A percentile compares a stretch with the other conserved stretches of the same genome.
Conservation (phyloP, 2,797 vertebrate genomes). For the Aulostomus chinensis region DNA sequence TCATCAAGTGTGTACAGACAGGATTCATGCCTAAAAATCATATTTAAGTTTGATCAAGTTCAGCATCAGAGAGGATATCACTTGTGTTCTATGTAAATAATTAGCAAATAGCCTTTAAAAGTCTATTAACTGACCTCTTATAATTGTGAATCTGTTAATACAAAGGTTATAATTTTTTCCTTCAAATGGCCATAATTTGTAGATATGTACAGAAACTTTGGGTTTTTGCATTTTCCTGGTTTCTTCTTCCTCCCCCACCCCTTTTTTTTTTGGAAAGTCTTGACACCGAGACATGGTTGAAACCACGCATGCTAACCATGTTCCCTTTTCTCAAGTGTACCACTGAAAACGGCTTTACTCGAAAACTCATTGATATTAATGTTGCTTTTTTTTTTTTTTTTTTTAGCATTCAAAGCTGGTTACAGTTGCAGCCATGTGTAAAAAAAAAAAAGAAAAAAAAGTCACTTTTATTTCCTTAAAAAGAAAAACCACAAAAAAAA, state of each 20-base stretch:
- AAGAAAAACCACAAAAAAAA: slow-evolving; percentile 23
- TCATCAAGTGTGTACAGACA: slow-evolving; percentile 45
- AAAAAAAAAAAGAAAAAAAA: slow-evolving; percentile 64
- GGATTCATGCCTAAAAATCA: slow-evolving; percentile 38
- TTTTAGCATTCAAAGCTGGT: slow-evolving; percentile 45
- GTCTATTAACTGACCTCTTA: slow-evolving; percentile 81
- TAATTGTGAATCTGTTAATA: slow-evolving; percentile 80
- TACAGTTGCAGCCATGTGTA: slow-evolving; percentile 64
- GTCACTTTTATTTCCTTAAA: slow-evolving; percentile 45
- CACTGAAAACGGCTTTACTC: slow-evolving; percentile 86
- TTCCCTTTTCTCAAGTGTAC: slow-evolving; percentile 85
- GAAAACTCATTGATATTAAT: slow-evolving; percentile 84
- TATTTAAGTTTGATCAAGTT: slow-evolving; percentile 45
- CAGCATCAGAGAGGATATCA: slow-evolving; percentile 50
- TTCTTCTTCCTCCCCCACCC: no score
- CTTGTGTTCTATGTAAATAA: slow-evolving; percentile 76
- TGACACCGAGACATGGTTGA: slow-evolving; percentile 75
- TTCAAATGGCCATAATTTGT: slow-evolving; percentile 99
- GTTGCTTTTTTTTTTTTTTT: slow-evolving; percentile 61
- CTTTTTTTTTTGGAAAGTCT: slow-evolving; percentile 64
- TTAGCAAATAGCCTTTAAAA: slow-evolving; percentile 82
- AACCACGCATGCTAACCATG: slow-evolving; percentile 89
- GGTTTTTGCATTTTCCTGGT: slow-evolving; percentile 66
- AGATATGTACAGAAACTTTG: slow-evolving; percentile 87
- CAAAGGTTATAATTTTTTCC: slow-evolving; percentile 89